Evolutionary conservation across 2,113 vertebrate genomes (phyloP).

Genomic region (Nesoenas mayeri): DNA sequence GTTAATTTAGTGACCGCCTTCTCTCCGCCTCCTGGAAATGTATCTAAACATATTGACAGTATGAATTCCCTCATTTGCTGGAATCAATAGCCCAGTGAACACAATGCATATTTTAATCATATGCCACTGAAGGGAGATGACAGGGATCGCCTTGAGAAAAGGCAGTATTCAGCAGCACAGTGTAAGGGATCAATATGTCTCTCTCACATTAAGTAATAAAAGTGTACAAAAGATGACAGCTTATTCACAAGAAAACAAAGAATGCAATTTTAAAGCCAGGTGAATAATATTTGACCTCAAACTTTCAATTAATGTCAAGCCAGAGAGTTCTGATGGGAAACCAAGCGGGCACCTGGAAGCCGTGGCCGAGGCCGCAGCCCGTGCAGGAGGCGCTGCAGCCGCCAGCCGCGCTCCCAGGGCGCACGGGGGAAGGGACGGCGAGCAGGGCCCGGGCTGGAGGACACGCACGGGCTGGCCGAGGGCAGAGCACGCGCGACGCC

Average conservation of each 20-base stretch:
- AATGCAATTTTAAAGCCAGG: background rate
- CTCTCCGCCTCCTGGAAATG: background rate
- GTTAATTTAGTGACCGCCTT: background rate
- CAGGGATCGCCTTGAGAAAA: background rate
- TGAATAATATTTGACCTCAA: background rate
- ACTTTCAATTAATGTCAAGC: background rate
- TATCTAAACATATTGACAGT: background rate
- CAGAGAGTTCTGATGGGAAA: background rate
- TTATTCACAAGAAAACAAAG: background rate
- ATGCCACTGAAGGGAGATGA: rapidly evolving
- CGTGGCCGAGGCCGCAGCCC: background rate
- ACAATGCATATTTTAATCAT: background rate
- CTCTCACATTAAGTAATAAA: background rate
- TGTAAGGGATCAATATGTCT: background rate
- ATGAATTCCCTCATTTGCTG: background rate
- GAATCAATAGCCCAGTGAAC: background rate
- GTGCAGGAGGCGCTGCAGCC: too few relatives aligned
- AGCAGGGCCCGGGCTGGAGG: background rate
- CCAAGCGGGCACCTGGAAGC: background rate
- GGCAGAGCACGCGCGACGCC: background rate
- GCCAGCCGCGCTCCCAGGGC: too few relatives aligned
- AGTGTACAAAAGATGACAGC: background rate
- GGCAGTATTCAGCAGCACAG: background rate
- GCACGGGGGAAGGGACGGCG: too few relatives aligned
- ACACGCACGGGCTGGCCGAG: rapidly evolving